These are phyloP conservation scores for Planiliza haematocheilus DNA, from an alignment of 2,113 vertebrate species.

Conservation along the genomic window DNA sequence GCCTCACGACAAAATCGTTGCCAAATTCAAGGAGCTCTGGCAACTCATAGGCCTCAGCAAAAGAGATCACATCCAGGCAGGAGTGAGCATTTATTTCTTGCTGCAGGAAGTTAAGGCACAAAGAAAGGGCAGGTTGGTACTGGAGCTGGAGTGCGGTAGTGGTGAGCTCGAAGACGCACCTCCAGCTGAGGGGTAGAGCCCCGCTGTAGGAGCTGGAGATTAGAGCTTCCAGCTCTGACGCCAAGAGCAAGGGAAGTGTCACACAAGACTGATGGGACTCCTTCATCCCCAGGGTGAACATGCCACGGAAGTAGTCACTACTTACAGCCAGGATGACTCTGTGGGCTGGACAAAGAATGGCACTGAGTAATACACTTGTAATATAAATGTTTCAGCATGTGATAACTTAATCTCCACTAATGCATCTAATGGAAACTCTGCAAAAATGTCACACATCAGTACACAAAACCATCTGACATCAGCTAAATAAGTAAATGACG, in stretches of 20 bases:
- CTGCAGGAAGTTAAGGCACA: constrained; percentile 87
- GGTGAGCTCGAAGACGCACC: constrained; percentile 84
- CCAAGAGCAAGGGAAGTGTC: constrained; percentile 77
- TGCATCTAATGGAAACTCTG: too few relatives aligned
- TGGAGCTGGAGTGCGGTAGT: constrained; percentile 89
- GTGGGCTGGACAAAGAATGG: constrained; percentile 83
- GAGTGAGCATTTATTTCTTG: constrained; percentile 82
- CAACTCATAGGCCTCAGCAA: constrained; percentile 85
- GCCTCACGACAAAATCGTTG: constrained; percentile 85
- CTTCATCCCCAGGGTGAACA: constrained; percentile 91
- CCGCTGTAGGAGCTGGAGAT: constrained; percentile 88
- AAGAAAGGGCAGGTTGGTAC: constrained; percentile 84
- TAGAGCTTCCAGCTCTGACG: constrained; percentile 84
- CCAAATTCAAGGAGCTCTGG: constrained; percentile 78
- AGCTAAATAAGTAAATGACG: too few relatives aligned
- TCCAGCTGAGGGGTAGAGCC: constrained; percentile 83
- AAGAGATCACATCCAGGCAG: constrained; percentile 82
- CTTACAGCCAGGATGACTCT: constrained; percentile 88
- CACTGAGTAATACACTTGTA: background rate
- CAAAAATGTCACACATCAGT: too few relatives aligned
- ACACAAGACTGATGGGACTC: constrained; percentile 83
- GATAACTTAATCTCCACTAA: too few relatives aligned
- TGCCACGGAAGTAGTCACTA: constrained; percentile 91
- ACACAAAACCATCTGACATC: too few relatives aligned
- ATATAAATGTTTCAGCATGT: too few relatives aligned